phyloP scores from a whole-genome alignment of 2,888 invertebrate genomes.

The Nephrotoma flavescens region DNA sequence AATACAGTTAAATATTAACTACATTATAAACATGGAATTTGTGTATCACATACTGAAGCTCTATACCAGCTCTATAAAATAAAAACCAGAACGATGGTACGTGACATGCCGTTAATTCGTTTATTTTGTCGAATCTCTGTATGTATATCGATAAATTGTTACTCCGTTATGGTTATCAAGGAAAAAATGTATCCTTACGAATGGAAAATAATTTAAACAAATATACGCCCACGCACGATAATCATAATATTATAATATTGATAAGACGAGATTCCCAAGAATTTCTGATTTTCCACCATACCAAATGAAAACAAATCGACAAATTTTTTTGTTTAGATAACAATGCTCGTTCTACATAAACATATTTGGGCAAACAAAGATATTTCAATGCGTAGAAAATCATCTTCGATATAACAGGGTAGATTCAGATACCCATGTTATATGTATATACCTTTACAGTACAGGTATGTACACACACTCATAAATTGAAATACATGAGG shows the following conservation, averaged over 20 bases:
- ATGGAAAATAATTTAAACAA: background rate
- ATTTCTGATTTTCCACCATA: background rate
- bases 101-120: background rate
- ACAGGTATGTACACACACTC: no score
- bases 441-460: background rate
- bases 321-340: background rate
- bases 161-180: background rate
- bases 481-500: no score
- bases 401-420: background rate
- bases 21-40: background rate
- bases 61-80: background rate
- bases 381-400: background rate
- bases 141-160: background rate
- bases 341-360: background rate
- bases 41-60: background rate
- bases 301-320: background rate
- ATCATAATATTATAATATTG: background rate
- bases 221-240: background rate
- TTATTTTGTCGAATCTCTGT: background rate
- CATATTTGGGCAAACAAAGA: background rate
- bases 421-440: background rate
- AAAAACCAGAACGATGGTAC: background rate
- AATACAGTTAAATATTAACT: background rate
- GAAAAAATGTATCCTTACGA: background rate
- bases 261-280: background rate